A percentile compares a stretch with the other conserved stretches of the same genome.
These are phyloP conservation scores for Melipona bicolor DNA, from an alignment of 2,888 invertebrate genomes.

Conservation along the genomic window DNA sequence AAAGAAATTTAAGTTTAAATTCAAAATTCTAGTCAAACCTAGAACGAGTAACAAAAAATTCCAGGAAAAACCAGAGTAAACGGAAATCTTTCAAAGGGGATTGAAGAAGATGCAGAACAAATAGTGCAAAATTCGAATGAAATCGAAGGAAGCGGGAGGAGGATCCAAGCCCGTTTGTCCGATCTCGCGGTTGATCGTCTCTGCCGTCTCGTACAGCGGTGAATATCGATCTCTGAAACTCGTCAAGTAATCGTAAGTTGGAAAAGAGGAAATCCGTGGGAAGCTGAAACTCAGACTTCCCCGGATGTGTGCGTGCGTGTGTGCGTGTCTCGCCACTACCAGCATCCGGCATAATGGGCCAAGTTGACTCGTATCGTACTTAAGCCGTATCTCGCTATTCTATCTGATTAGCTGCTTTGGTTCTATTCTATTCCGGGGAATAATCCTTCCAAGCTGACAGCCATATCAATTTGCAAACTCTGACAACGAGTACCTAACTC, in stretches of 20 bases:
- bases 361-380: conserved; percentile 39
- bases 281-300: conserved; percentile 14
- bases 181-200: neutral
- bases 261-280: neutral
- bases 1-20: too few relatives aligned
- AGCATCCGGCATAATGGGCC: neutral
- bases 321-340: neutral
- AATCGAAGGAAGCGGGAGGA: neutral
- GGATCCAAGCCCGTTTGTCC: neutral
- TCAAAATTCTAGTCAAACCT: too few relatives aligned
- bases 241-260: conserved; percentile 6
- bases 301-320: too few relatives aligned
- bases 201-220: conserved; percentile 12
- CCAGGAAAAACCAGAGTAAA: too few relatives aligned
- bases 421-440: neutral
- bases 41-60: too few relatives aligned
- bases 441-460: neutral
- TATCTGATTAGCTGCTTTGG: neutral
- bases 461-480: neutral
- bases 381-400: conserved; percentile 33
- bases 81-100: too few relatives aligned
- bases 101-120: too few relatives aligned
- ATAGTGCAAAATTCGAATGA: too few relatives aligned
- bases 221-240: conserved; percentile 22
- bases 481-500: neutral